Conservation (phyloP, 1,140 invertebrate genomes). For the Drosophila aff. region DNA sequence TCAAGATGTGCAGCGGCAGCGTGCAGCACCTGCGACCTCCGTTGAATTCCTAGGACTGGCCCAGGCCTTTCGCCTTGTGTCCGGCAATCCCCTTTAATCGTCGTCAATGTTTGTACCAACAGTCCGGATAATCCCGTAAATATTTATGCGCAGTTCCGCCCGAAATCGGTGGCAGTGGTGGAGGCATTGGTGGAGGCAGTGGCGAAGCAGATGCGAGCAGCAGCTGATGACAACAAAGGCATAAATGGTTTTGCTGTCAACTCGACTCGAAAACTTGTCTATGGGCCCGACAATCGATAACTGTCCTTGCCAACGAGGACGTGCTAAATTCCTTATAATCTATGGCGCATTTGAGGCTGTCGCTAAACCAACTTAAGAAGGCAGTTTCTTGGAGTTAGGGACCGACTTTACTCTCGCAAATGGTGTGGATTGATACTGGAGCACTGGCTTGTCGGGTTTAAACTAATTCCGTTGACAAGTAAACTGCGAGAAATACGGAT, state of each 20-base stretch:
- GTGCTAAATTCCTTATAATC: constrained; percentile 41
- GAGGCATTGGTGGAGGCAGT: neutral
- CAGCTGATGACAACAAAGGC: constrained; percentile 56
- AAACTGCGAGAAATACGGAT: too few species aligned
- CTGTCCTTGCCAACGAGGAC: constrained; percentile 5
- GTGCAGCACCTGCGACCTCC: constrained; percentile 23
- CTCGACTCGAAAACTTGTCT: constrained; percentile 40
- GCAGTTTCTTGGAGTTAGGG: neutral
- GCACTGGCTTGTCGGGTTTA: neutral
- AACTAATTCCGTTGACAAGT: neutral
- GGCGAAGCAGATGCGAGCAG: neutral
- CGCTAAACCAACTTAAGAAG: neutral
- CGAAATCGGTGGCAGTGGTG: constrained; percentile 14
- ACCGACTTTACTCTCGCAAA: constrained; percentile 1
- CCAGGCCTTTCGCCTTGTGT: constrained; percentile 2
- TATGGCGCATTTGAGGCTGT: constrained; percentile 3
- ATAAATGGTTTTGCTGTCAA: constrained; percentile 30
- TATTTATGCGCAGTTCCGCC: constrained; percentile 62
- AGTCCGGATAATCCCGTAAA: constrained; percentile 61
- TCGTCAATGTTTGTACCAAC: constrained; percentile 51
- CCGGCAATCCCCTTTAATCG: constrained; percentile 54
- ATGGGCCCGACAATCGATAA: constrained; percentile 27
- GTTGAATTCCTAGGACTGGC: neutral
- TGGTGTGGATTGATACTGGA: neutral
- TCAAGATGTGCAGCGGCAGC: constrained; percentile 11